phyloP scores from a whole-genome alignment of 92 coral and sea anemone genomes.

The Micromussa lordhowensis region DNA sequence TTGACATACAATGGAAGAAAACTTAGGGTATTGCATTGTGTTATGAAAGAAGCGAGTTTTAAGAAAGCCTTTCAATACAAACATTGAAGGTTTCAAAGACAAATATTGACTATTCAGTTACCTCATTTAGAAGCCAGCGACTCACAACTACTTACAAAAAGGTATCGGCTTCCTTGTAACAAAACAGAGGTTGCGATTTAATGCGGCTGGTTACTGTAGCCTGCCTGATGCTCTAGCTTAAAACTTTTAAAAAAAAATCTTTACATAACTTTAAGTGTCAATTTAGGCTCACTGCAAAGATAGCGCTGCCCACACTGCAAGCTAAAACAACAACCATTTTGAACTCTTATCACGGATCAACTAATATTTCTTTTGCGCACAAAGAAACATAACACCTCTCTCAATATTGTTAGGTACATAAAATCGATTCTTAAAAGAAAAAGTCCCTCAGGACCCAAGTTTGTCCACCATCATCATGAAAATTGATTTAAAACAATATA shows the following conservation, averaged over 20 bases:
- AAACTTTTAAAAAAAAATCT: neutral
- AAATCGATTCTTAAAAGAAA: neutral
- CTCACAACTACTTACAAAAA: neutral
- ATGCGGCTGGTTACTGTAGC: neutral
- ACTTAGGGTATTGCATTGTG: neutral
- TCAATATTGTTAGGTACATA: neutral
- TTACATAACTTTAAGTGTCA: neutral
- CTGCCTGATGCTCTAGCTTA: neutral
- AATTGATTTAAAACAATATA: neutral
- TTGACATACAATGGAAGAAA: neutral
- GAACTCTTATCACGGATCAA: neutral
- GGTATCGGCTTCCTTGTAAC: neutral
- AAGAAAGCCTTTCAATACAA: neutral
- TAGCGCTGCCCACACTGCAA: neutral
- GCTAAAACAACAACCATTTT: neutral
- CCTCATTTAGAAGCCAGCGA: neutral
- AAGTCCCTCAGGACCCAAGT: neutral
- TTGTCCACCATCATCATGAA: neutral
- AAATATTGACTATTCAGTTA: neutral
- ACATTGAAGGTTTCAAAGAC: neutral
- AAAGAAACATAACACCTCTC: neutral
- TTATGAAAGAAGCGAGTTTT: neutral
- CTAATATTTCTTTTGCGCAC: neutral
- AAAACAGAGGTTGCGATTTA: neutral
- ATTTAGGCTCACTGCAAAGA: neutral